Percentiles rank a stretch among this genome's conserved stretches.
phyloP scores from a whole-genome alignment of 2,113 vertebrate species.

The Brienomyrus brachyistius region DNA sequence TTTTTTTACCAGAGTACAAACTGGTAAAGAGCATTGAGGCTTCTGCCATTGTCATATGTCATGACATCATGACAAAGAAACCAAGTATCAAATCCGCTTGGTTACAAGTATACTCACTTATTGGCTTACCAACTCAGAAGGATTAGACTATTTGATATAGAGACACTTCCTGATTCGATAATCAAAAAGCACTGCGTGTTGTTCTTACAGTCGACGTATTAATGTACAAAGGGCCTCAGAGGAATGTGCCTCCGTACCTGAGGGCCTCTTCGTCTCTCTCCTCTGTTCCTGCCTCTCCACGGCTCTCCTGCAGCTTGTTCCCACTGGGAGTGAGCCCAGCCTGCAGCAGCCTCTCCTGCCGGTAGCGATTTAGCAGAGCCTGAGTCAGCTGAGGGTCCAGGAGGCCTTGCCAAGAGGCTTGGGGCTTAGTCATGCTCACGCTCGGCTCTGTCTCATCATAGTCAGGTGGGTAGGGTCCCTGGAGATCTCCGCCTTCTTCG shows the following conservation, averaged over 20 bases:
- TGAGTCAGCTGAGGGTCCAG: constrained; percentile 57
- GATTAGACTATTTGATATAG: background rate
- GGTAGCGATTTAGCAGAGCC: constrained; percentile 49
- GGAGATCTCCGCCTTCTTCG: constrained; percentile 46
- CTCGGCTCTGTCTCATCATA: constrained; percentile 60
- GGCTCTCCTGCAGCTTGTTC: constrained; percentile 30
- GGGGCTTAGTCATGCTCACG: constrained; percentile 49
- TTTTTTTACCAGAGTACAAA: background rate
- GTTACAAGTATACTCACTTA: background rate
- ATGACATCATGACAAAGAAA: background rate
- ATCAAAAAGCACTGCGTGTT: background rate
- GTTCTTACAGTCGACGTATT: background rate
- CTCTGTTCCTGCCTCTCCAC: constrained; percentile 13
- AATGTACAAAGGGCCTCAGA: background rate
- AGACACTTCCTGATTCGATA: background rate
- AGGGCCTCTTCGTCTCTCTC: constrained; percentile 50
- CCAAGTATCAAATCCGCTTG: background rate
- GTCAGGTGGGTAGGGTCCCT: constrained; percentile 43
- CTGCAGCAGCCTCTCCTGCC: constrained; percentile 46
- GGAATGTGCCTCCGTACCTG: constrained; percentile 40
- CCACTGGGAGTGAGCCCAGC: constrained; percentile 8
- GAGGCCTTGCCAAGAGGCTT: constrained; percentile 39
- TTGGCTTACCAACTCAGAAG: background rate
- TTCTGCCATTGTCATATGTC: background rate
- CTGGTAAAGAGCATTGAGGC: background rate